These are phyloP conservation scores for Chouioia cunea DNA, from an alignment of 2,888 invertebrate genomes.

Conservation along the genomic window DNA sequence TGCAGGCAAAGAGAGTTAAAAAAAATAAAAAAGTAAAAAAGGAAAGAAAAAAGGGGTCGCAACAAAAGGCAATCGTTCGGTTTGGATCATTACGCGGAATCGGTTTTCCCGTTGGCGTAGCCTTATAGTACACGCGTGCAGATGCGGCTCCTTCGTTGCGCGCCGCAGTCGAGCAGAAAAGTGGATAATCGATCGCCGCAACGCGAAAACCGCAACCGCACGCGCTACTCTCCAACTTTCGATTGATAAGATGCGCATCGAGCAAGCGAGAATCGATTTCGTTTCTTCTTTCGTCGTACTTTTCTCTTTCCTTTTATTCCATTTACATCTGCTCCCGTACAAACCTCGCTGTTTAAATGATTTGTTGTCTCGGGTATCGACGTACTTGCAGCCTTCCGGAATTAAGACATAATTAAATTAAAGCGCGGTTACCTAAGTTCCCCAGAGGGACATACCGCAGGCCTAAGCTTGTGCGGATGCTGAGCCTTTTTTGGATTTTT, in stretches of 20 bases:
- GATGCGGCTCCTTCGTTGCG: no score
- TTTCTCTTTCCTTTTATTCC: background rate
- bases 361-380: slow-evolving; percentile 19
- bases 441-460: background rate
- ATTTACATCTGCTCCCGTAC: background rate
- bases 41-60: background rate
- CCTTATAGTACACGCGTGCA: no score
- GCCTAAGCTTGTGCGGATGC: background rate
- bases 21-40: background rate
- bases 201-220: slow-evolving; percentile 42
- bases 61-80: no score
- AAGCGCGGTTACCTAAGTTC: slow-evolving; percentile 46
- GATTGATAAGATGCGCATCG: slow-evolving; percentile 36
- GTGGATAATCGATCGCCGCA: slow-evolving; percentile 45
- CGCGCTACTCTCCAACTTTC: slow-evolving; percentile 6
- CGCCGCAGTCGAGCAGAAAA: slow-evolving; percentile 37
- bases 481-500: no score
- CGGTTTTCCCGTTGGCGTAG: no score
- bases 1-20: background rate
- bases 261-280: slow-evolving; percentile 23
- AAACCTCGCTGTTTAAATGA: slow-evolving; percentile 34
- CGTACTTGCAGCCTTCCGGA: slow-evolving; percentile 46
- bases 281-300: background rate
- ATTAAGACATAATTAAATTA: slow-evolving; percentile 56
- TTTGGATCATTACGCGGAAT: no score